These are phyloP conservation scores for Astatotilapia flaviijosephi DNA, from an alignment of 2,113 vertebrate species.

Conservation along the genomic window DNA sequence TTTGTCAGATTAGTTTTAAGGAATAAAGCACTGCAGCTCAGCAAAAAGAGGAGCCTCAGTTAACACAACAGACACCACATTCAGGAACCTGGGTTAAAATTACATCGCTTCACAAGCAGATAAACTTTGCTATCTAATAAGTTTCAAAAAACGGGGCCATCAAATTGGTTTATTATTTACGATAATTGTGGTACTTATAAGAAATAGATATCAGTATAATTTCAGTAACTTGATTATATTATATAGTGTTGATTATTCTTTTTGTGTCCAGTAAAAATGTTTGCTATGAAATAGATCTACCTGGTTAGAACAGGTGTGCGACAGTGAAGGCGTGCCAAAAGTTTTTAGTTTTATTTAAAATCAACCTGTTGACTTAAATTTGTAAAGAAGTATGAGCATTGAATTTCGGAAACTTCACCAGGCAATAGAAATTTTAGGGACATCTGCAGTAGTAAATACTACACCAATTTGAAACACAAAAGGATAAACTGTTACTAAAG, in stretches of 20 bases:
- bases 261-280: background rate
- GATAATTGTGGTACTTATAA: background rate
- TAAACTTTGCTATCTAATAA: background rate
- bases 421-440: background rate
- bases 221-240: background rate
- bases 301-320: background rate
- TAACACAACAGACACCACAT: background rate
- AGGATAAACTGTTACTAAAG: background rate
- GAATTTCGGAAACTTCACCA: fast-evolving
- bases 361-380: background rate
- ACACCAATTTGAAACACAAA: background rate
- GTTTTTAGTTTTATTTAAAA: background rate
- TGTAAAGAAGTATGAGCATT: background rate
- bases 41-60: background rate
- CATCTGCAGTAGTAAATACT: background rate
- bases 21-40: background rate
- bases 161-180: background rate
- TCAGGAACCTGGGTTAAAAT: background rate
- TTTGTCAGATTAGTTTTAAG: background rate
- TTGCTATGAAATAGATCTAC: background rate
- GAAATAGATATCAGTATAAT: background rate
- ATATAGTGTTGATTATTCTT: background rate
- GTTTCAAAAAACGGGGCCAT: background rate
- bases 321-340: background rate
- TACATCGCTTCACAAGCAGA: background rate